Evolutionary conservation across 1,140 invertebrate species (phyloP), one percentile per base, ranked within the genome.

Genomic region (Drosophila malerkotliana): DNA sequence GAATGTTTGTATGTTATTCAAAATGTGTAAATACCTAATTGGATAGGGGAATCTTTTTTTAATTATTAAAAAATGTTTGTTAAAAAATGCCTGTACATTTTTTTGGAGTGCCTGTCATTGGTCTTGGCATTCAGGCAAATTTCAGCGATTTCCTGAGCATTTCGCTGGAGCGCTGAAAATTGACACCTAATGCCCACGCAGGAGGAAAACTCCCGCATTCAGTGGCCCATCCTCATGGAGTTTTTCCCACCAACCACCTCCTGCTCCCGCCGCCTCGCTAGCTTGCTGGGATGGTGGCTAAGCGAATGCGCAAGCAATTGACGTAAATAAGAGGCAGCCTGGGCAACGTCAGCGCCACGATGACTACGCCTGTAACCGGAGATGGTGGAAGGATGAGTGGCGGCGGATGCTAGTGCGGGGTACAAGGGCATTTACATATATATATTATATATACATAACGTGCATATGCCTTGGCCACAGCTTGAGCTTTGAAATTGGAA

Each of bases 401-500:
- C 48, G 12, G 58, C 6, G 41, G 41, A 7, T 15, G 41, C 2
- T 21, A 21, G 21, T 21, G 21, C 21, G n/a, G 53, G 18, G 30
- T 41, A 44, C 54, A 49, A 12, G 48, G 57, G 49, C 12, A 41
- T 55, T 72, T 64, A 63, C 69, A 30, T 30, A 67, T 39, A 64
- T 55, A 52, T 18, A 39, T 26, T 54, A 39, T 56, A 56, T 45
- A 34, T 58, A 48, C 37, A 30, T 30, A 53, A 10, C 44, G 18
- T 68, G 81, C 82, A 80, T 69, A 82, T 87, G 82, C 74, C 74
- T 59, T 63, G 77, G 77, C 67, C 77, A 87, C 82, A 87, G 82
- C 83, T 87, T 87, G 82, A 88, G 82, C 75, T 79, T 78, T 82
- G 62, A 87, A 87, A 87, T 87, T 87, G 82, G 82, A 87, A 87